These are phyloP conservation scores for Drosophila insularis DNA, from an alignment of 1,140 invertebrate genomes.

Conservation along the genomic window DNA sequence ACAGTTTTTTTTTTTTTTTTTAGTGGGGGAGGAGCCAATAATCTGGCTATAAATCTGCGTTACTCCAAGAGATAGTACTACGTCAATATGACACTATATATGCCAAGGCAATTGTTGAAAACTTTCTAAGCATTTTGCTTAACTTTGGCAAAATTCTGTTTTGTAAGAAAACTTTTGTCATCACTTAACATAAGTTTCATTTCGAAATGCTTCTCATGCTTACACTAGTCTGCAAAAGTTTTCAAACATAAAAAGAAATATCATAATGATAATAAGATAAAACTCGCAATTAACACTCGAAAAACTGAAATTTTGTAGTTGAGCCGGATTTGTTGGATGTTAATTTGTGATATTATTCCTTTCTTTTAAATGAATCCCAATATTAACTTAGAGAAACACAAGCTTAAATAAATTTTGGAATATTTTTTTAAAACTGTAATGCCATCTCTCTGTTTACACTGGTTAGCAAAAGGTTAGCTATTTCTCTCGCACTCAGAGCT, in stretches of 20 bases:
- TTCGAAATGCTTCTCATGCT: background rate
- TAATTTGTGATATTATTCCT: no score
- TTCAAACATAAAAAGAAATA: background rate
- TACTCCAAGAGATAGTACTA: background rate
- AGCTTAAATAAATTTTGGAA: no score
- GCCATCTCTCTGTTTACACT: no score
- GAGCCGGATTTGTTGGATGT: no score
- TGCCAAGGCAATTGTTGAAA: background rate
- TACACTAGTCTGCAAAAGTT: background rate
- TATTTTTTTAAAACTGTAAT: no score
- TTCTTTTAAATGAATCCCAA: no score
- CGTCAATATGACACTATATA: background rate
- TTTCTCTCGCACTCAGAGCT: no score
- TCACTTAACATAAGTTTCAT: background rate
- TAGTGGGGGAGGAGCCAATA: background rate
- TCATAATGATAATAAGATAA: no score
- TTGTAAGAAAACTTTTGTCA: conserved; percentile 4
- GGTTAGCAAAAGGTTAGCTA: no score
- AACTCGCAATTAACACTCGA: no score
- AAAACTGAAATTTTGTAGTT: no score
- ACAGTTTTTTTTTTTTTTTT: background rate
- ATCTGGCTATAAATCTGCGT: background rate
- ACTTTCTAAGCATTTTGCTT: background rate
- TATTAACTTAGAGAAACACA: no score
- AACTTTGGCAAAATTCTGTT: background rate